phyloP scores from a whole-genome alignment of 2,113 vertebrate genomes.

The Pachyramphus minor region DNA sequence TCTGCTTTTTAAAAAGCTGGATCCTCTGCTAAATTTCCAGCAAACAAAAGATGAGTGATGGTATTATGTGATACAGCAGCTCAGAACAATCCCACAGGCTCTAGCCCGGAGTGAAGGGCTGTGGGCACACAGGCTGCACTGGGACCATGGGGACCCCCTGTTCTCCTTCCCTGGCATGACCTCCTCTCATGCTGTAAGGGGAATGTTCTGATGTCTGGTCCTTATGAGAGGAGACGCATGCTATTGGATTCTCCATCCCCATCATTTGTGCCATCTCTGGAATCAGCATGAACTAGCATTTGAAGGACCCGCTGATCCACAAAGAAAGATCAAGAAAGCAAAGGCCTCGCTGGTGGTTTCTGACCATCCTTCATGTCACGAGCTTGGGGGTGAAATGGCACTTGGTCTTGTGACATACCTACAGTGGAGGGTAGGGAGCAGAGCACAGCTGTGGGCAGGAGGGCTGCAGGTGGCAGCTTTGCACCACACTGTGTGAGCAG shows the following conservation, averaged over 20 bases:
- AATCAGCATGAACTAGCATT: neutral
- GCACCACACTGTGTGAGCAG: rapidly evolving
- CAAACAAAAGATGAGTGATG: neutral
- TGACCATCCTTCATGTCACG: neutral
- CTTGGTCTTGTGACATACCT: neutral
- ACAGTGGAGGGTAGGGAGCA: neutral
- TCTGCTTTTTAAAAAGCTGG: neutral
- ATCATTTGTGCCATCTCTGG: rapidly evolving
- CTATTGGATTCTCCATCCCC: neutral
- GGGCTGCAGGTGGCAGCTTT: neutral
- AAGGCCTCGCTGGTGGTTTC: neutral
- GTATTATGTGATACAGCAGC: rapidly evolving
- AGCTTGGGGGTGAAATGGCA: neutral
- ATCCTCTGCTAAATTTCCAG: neutral
- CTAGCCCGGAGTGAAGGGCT: neutral
- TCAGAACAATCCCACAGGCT: neutral
- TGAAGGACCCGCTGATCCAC: neutral
- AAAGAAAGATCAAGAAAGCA: neutral
- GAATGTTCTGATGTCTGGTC: neutral
- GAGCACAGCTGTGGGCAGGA: neutral
- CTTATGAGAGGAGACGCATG: neutral
- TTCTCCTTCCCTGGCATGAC: neutral
- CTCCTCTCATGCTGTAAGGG: rapidly evolving
- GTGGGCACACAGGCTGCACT: neutral
- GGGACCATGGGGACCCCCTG: neutral